Conservation (phyloP, 2,888 invertebrate species). For the Ornithoptera alexandrae region DNA sequence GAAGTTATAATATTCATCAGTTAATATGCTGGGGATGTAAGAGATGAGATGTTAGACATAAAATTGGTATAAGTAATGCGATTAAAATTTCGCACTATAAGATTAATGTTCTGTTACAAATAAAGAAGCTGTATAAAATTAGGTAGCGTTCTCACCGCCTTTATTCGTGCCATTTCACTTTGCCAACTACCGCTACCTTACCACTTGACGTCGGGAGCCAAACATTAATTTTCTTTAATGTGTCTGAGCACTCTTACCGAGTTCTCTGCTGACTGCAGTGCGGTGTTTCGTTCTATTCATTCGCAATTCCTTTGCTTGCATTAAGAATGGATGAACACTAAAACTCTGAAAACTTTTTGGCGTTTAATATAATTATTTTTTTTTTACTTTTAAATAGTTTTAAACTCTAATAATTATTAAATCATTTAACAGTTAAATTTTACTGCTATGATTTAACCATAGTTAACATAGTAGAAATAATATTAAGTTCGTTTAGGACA, state of each 20-base stretch:
- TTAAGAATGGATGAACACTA: slow-evolving; percentile 72
- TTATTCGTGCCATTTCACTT: slow-evolving; percentile 75
- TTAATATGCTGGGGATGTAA: too few relatives aligned
- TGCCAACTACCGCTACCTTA: slow-evolving; percentile 70
- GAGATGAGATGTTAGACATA: neutral
- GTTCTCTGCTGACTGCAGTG: slow-evolving; percentile 69
- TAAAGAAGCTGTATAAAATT: slow-evolving; percentile 66
- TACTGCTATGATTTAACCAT: too few relatives aligned
- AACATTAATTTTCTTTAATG: slow-evolving; percentile 81
- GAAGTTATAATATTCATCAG: too few relatives aligned
- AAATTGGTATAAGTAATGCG: neutral
- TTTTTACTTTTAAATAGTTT: slow-evolving; percentile 29
- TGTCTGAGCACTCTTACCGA: slow-evolving; percentile 77
- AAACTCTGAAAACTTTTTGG: slow-evolving; percentile 63
- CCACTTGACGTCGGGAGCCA: slow-evolving; percentile 74
- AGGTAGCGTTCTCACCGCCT: slow-evolving; percentile 59
- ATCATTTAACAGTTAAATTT: too few relatives aligned
- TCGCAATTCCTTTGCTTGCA: slow-evolving; percentile 49
- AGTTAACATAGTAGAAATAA: too few relatives aligned
- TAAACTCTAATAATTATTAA: too few relatives aligned
- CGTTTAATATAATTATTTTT: slow-evolving; percentile 67
- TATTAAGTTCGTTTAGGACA: too few relatives aligned
- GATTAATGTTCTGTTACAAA: slow-evolving; percentile 63
- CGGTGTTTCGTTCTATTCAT: slow-evolving; percentile 77
- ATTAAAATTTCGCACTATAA: slow-evolving; percentile 52